Base-by-base conservation (phyloP, 1,140 invertebrate species). In the Phortica variegata region DNA sequence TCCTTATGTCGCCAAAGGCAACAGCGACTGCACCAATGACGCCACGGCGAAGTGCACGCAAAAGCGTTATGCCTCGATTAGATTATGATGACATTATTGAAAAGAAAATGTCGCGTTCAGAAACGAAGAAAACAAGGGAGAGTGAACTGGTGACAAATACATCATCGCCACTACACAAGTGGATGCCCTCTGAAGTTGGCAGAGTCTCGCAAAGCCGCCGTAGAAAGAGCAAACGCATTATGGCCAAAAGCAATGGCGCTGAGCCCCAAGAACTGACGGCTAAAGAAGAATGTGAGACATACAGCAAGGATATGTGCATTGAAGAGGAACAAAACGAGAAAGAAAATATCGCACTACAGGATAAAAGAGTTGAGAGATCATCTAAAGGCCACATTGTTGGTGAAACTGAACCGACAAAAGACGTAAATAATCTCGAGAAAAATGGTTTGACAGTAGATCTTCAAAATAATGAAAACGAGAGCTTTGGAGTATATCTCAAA, bases 61-160 rank as follows among this genome's bases (percentile, higher is more conserved):
- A 73, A 34, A 73, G 70, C 32, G 49, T 73, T 2, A 65, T 63
- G 3, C 70, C 70, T 0, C 31, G 38, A 0, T 40, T 54, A 18
- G 70, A 73, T 38, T 73, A 73, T 34, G 58, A 54, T 3, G 65
- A 73, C 10, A 73, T 73, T 12, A 55, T 73, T 7, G 47, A 47
- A n/a, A 49, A 39, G 7, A 50, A 43, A 37, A 0, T 9, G 17
- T 12, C 43, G 20, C 46, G 58, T 9, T 69, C 65, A 7, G 37
- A 54, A 43, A 20, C 5, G 34, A 21, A n/a, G 18, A 43, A 54
- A n/a, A 15, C 32, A n/a, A 7, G 31, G 36, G 43, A 26, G 4
- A 21, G 44, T 0, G 39, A 56, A 6, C 1, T 12, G 3, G 29
- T 29, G 6, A 15, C 23, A n/a, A n/a, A n/a, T n/a, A n/a, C n/a